phyloP scores from a whole-genome alignment of 2,888 invertebrate genomes.

The Meloe dianella region DNA sequence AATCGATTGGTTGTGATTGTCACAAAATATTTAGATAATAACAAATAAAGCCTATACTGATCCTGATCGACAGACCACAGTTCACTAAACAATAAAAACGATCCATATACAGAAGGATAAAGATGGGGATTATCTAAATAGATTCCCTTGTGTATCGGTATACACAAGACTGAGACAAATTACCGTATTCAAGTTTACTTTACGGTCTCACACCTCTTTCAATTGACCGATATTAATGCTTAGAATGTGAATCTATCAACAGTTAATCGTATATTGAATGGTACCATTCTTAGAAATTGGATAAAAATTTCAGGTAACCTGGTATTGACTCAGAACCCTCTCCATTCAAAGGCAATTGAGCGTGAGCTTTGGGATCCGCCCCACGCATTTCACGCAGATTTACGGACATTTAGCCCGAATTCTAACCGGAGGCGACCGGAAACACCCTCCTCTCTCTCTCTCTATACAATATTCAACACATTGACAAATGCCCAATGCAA shows the following conservation, averaged over 20 bases:
- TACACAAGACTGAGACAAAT: slow-evolving; percentile 49
- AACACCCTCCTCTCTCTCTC: slow-evolving; percentile 42
- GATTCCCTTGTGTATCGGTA: slow-evolving; percentile 34
- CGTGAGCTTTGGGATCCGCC: slow-evolving; percentile 54
- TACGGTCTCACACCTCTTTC: slow-evolving; percentile 51
- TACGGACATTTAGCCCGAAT: slow-evolving; percentile 54
- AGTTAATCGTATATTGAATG: slow-evolving; percentile 12
- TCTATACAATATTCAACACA: slow-evolving; percentile 20
- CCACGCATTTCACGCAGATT: slow-evolving; percentile 59
- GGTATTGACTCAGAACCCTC: slow-evolving; percentile 41
- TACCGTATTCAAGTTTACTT: slow-evolving; percentile 51
- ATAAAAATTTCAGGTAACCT: slow-evolving; percentile 33
- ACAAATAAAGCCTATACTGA: slow-evolving; percentile 39
- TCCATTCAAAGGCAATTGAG: slow-evolving; percentile 55
- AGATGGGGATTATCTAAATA: slow-evolving; percentile 44
- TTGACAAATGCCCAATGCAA: neutral
- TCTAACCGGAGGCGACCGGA: slow-evolving; percentile 48
- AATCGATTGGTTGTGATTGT: slow-evolving; percentile 40
- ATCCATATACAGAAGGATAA: slow-evolving; percentile 33
- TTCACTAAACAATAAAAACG: slow-evolving; percentile 31
- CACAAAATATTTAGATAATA: slow-evolving; percentile 48
- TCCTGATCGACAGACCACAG: slow-evolving; percentile 44
- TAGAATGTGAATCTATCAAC: slow-evolving; percentile 28
- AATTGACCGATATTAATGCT: slow-evolving; percentile 21
- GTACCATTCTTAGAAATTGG: slow-evolving; percentile 37